Evolutionary conservation across 2,888 invertebrate species (phyloP), one percentile per base, ranked within the genome.

Genomic region (Drosophila putrida): DNA sequence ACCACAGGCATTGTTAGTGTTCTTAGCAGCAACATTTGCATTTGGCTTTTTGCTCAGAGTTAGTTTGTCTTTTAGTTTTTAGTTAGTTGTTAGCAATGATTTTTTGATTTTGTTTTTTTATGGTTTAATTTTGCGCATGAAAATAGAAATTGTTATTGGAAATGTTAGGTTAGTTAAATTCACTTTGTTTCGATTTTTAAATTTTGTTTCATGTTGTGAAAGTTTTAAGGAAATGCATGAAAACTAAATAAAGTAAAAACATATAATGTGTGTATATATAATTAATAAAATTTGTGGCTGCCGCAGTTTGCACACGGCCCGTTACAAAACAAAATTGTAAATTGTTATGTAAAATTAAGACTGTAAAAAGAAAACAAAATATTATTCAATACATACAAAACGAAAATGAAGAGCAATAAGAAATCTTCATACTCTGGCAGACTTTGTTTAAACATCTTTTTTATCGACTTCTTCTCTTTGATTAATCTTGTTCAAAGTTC

Each of bases 11-110:
- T 78, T 85, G 80, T 78, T 90, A 86, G 79, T 82, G 68, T 74
- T 72, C 66, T 84, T 88, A 74, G 74, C 76, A 44, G 76, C 74
- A 44, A 75, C 74, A 46, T 51, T 86, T 57, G 55, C 55, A 67
- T 62, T 78, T 74, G 75, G 63, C 70, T 76, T 89, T 78, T 71
- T 88, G 71, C 66, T 70, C 77, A 60, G 62, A 81, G 73, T 85
- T 88, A 87, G 82, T 89, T 89, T 84, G 53, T 79, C 84, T 85
- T 75, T 68, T 83, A 80, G 83, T 88, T 85, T 75, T 68, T 83
- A 80, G 83, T 88, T 79, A 50, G 43, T 51, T 62, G 73, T 80
- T 80, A 77, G 73, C 58, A 77, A 69, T 51, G 59, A 20, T 38
- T 36, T 47, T 47, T 71, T 46, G 38, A 47, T 62, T 64, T 62